A percentile compares a stretch with the other conserved stretches of the same genome.
phyloP scores from a whole-genome alignment of 2,113 vertebrate genomes.

The Uria lomvia region DNA sequence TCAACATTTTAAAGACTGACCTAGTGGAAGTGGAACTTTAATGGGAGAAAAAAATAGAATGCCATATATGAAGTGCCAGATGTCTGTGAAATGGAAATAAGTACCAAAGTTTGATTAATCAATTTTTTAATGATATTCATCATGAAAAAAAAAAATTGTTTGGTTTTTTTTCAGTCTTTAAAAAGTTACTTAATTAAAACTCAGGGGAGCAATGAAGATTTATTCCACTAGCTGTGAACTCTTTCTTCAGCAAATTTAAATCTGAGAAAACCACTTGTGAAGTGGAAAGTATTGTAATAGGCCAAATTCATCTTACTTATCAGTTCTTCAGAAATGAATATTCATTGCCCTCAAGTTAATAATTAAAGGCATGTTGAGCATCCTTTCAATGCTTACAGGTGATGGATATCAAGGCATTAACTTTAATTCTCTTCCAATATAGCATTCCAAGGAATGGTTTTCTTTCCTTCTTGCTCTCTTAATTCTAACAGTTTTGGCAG shows the following conservation, averaged over 20 bases:
- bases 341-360: constrained; percentile 74
- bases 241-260: background rate
- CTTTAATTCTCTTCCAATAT: constrained; percentile 47
- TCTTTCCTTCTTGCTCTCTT: constrained; percentile 41
- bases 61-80: background rate
- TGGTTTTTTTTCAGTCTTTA: constrained; percentile 70
- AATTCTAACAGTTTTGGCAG: constrained; percentile 62
- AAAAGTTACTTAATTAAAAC: constrained; percentile 67
- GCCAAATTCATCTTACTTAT: constrained; percentile 22
- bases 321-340: constrained; percentile 62
- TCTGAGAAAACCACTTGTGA: background rate
- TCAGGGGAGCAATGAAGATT: constrained; percentile 76
- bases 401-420: constrained; percentile 31
- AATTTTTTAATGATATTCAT: background rate
- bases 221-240: constrained; percentile 35
- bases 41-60: background rate
- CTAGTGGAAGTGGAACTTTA: background rate
- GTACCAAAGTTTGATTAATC: background rate
- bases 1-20: constrained; percentile 78
- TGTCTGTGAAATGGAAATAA: background rate
- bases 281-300: background rate
- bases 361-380: constrained; percentile 71
- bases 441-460: constrained; percentile 50
- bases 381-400: constrained; percentile 38
- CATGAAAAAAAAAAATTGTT: background rate